Conservation (phyloP, 1,140 invertebrate genomes). For the Drosophila chauvacae region DNA sequence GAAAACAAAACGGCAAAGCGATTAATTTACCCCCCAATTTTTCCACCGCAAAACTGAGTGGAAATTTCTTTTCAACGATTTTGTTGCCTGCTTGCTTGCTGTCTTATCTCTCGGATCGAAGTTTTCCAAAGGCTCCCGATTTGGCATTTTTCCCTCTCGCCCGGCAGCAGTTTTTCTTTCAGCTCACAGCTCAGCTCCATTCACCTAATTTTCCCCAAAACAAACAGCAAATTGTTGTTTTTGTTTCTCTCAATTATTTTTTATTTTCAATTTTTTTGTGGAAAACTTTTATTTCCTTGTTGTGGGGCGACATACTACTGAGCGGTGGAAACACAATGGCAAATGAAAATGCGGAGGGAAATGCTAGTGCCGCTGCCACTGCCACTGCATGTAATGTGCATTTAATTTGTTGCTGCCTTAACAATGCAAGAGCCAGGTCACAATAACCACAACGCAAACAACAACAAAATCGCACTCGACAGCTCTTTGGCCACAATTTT, state of each 20-base stretch:
- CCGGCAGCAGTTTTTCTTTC: constrained; percentile 27
- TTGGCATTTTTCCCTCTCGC: constrained; percentile 40
- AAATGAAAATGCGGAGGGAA: constrained; percentile 37
- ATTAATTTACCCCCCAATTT: constrained; percentile 32
- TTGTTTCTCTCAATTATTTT: constrained; percentile 1
- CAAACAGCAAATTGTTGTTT: constrained; percentile 22
- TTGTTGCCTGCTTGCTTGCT: constrained; percentile 2
- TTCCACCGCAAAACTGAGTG: constrained; percentile 6
- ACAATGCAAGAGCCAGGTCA: constrained; percentile 27
- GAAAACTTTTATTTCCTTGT: constrained; percentile 76
- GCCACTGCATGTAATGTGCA: constrained; percentile 63
- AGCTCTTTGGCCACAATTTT: constrained; percentile 34
- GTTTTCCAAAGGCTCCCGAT: constrained; percentile 24
- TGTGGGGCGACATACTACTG: constrained; percentile 54
- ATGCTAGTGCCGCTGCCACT: constrained; percentile 17
- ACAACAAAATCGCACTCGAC: constrained; percentile 29
- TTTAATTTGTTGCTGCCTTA: constrained; percentile 62
- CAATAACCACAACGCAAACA: constrained; percentile 7
- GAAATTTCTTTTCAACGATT: constrained; percentile 42
- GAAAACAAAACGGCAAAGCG: constrained; percentile 38
- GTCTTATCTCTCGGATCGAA: constrained; percentile 58
- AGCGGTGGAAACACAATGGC: constrained; percentile 38
- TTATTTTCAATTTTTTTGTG: constrained; percentile 4
- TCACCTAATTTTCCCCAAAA: constrained; percentile 66
- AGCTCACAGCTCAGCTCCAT: constrained; percentile 44